These are phyloP conservation scores for Amia ocellicauda DNA, from an alignment of 2,113 vertebrate species.

Conservation along the genomic window DNA sequence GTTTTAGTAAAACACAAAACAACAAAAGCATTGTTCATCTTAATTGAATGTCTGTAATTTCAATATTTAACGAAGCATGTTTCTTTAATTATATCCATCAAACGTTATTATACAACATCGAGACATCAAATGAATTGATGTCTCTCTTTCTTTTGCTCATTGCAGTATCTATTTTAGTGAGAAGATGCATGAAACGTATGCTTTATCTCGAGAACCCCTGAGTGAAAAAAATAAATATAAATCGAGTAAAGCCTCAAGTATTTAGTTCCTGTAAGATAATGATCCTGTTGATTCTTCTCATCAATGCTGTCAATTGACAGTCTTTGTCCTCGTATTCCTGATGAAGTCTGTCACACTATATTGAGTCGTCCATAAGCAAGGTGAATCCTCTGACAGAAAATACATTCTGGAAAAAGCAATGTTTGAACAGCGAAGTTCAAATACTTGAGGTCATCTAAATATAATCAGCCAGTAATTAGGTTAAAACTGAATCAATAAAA, in stretches of 20 bases:
- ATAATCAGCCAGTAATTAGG: constrained; percentile 20
- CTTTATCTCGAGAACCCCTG: no score
- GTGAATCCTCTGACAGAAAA: neutral
- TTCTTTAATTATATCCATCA: no score
- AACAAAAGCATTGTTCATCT: no score
- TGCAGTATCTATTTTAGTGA: no score
- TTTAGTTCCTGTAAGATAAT: neutral
- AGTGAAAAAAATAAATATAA: no score
- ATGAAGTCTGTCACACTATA: constrained; percentile 4
- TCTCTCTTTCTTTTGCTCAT: no score
- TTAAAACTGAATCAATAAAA: constrained; percentile 39
- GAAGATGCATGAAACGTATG: no score
- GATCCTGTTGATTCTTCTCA: neutral
- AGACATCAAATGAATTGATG: no score
- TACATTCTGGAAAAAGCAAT: constrained; percentile 14
- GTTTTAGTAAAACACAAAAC: no score
- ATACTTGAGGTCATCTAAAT: constrained; percentile 33
- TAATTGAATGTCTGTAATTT: no score
- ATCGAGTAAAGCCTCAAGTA: neutral
- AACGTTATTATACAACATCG: no score
- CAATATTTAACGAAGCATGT: no score
- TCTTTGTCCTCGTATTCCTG: constrained; percentile 6
- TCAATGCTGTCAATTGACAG: neutral
- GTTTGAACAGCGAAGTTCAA: constrained; percentile 20
- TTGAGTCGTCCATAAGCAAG: constrained; percentile 2